Base-by-base conservation (phyloP, 92 coral and sea anemone species). In the Porites evermanni region DNA sequence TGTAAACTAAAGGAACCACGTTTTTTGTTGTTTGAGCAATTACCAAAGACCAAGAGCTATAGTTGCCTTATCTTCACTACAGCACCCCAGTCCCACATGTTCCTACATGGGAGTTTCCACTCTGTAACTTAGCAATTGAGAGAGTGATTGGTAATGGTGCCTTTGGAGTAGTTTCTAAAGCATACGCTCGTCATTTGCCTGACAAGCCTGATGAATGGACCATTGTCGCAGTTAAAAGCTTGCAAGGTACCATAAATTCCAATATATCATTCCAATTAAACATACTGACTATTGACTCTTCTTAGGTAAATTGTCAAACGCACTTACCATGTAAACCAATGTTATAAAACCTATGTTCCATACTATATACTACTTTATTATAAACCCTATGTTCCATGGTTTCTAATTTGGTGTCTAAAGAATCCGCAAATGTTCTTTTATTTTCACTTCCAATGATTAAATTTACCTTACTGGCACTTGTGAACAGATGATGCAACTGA, bases 141-240 rank as follows among this genome's bases (percentile, higher is more conserved):
- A 75, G 88, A 84, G 82, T 84, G 53, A 64, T 84, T 19, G 88
- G 88, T 5, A 65, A 65, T 18, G 88, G 88, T 53, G 88, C 88
- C 20, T 84, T 84, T 84, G 88, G 88, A 52, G 88, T 84, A 8
- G 88, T 84, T 73, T 84, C 81, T 13, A 74, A 77, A 65, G 88
- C 81, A 24, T 67, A 84, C 61, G 82, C 75, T 17, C 64, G 21
- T 4, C 13, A 67, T 32, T 26, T 84, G 66, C 88, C 82, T 38
- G 88, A 17, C 56, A 16, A 56, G 24, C 26, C 71, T 18, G 47
- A 38, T 38, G 88, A 73, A 0, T 84, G 88, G 88, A 84, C 82
- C 29, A 67, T 58, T 51, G 88, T 84, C 13, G 88, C 88, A 12
- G 82, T 84, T 12, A 84, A 84, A 20, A 75, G 81, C 78, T 67